Evolutionary conservation across 2,113 vertebrate genomes (phyloP).

Genomic region (Ptilonorhynchus violaceus): DNA sequence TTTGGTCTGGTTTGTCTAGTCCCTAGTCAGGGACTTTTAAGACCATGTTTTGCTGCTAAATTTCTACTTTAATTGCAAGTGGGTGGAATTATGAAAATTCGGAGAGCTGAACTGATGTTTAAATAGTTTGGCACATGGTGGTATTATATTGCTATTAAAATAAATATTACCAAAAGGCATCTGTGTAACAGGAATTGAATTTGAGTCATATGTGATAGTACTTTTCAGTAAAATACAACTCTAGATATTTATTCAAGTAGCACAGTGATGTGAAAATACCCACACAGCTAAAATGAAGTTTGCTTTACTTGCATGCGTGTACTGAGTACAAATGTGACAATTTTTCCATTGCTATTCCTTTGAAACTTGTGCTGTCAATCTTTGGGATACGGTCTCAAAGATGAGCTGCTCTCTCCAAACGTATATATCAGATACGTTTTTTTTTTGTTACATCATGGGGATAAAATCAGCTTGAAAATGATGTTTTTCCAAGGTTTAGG

Average conservation of each 20-base stretch:
- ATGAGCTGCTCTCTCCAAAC: background rate
- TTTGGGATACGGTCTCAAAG: background rate
- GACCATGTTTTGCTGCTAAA: background rate
- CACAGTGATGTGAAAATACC: background rate
- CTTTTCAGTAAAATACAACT: background rate
- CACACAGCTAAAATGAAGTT: background rate
- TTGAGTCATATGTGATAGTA: background rate
- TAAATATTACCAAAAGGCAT: background rate
- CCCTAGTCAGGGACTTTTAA: background rate
- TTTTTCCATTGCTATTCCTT: background rate
- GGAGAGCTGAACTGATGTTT: background rate
- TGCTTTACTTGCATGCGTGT: fast-evolving
- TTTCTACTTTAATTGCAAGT: background rate
- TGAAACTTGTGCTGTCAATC: fast-evolving
- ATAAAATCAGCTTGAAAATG: background rate
- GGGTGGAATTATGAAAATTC: background rate
- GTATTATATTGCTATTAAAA: background rate
- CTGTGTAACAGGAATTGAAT: background rate
- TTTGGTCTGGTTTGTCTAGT: background rate
- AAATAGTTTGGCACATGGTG: background rate
- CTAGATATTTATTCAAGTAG: fast-evolving
- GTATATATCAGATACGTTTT: fast-evolving
- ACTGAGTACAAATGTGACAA: background rate
- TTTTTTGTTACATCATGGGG: fast-evolving
- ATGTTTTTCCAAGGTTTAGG: background rate